Evolutionary conservation across 2,888 invertebrate species (phyloP), one percentile per base, ranked within the genome.

Genomic region (Noctuana brunneofusca): DNA sequence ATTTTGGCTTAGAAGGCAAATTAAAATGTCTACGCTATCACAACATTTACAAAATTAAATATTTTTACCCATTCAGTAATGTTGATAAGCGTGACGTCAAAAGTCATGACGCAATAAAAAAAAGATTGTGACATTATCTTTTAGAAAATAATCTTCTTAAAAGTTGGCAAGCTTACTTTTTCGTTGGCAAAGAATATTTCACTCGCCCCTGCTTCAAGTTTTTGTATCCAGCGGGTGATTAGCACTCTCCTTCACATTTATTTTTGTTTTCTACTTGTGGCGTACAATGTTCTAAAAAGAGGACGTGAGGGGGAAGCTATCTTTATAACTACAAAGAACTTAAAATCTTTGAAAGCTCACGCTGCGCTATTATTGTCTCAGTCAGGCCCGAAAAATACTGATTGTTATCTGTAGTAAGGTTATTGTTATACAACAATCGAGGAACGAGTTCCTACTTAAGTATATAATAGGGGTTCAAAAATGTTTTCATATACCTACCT

Each of bases 261-360:
- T 62, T 64, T 64, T 64, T 52, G 50, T 62, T 64, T 63, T 50
- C 49, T 38, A 35, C 11, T 24, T 27, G 18, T 14, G 18, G 14
- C 14, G 58, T 50, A 49, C 48, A 55, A 55, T 62, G 22, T 60
- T 60, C 48, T 18, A 46, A 60, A 60, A 48, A 18, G 49, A 41
- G 55, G 22, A 49, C n/a, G 62, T 35, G 24, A 41, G 49, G 58
- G 50, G 38, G 30, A n/a, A 49, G 52, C 24, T 48, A 16, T 22
- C 48, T 46, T 22, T 46, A 46, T 22, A 46, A 48, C 48, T 38
- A 52, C 58, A 58, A 41, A 66, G 59, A 66, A 65, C 65, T 67
- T 67, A 67, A 58, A 70, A 68, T 70, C 69, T 68, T 66, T 69
- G 67, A 68, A 70, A 70, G 69, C 66, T 50, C 24, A 63, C 50